Percentiles rank a stretch among this genome's conserved stretches.
Conservation (phyloP, 2,888 invertebrate species). For the Furcula furcula region DNA sequence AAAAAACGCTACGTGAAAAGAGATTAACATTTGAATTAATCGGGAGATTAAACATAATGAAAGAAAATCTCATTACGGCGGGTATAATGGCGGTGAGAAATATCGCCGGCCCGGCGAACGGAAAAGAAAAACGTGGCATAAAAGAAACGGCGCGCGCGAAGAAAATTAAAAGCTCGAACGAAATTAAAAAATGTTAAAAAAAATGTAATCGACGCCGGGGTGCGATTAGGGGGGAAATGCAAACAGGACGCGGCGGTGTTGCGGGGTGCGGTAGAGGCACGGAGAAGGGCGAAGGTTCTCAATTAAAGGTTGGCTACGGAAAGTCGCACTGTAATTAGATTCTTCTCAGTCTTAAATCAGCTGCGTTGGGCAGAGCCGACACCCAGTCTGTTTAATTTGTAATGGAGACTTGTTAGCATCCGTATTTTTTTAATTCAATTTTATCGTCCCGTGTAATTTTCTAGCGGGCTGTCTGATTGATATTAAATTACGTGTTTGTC, state of each 20-base stretch:
- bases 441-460: constrained; percentile 52
- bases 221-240: constrained; percentile 68
- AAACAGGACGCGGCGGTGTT: constrained; percentile 50
- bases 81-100: constrained; percentile 79
- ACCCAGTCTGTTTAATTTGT: constrained; percentile 77
- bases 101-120: constrained; percentile 59
- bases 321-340: constrained; percentile 77
- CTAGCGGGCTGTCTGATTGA: constrained; percentile 52
- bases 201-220: constrained; percentile 78
- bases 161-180: constrained; percentile 79
- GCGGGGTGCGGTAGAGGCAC: constrained; percentile 21
- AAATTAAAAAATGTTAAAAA: constrained; percentile 79
- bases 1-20: constrained; percentile 70
- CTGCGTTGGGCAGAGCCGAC: constrained; percentile 59
- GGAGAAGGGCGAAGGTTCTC: constrained; percentile 61
- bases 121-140: constrained; percentile 59
- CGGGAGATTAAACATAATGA: constrained; percentile 82
- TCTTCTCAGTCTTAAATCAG: constrained; percentile 78
- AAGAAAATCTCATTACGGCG: constrained; percentile 80
- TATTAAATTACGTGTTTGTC: constrained; percentile 54
- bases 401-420: constrained; percentile 78
- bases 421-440: constrained; percentile 70
- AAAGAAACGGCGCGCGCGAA: constrained; percentile 74
- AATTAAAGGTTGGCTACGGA: constrained; percentile 75
- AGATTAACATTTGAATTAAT: constrained; percentile 82